phyloP scores from a whole-genome alignment of 1,140 invertebrate genomes.

The Bombus pyrosoma region DNA sequence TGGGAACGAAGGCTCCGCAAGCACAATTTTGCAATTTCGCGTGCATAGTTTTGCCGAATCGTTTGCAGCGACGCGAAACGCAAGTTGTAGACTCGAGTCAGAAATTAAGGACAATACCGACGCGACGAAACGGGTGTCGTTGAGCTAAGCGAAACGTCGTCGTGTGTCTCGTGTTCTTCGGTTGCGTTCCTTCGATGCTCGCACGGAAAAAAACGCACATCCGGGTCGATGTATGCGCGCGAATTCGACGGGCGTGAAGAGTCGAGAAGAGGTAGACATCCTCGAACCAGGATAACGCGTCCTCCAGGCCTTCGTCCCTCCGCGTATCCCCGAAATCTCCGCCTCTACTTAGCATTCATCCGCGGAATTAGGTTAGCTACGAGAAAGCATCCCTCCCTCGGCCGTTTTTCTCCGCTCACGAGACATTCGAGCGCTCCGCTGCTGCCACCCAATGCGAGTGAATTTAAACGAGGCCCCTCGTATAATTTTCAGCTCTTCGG shows the following conservation, averaged over 20 bases:
- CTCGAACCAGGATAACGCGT: constrained; percentile 30
- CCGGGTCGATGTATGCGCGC: neutral
- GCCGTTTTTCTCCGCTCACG: constrained; percentile 65
- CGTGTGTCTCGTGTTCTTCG: neutral
- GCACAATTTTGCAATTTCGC: neutral
- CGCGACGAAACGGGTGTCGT: neutral
- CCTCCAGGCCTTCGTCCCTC: neutral
- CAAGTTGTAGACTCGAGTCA: neutral
- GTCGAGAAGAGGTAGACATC: constrained; percentile 44
- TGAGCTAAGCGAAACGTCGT: neutral
- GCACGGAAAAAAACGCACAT: constrained; percentile 10
- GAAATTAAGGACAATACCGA: constrained; percentile 6
- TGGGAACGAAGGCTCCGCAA: no score
- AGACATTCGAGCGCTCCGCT: constrained; percentile 61
- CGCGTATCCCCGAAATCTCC: constrained; percentile 76
- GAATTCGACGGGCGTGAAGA: constrained; percentile 51
- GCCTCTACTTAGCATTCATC: constrained; percentile 78
- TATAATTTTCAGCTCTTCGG: constrained; percentile 39
- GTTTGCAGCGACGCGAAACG: neutral
- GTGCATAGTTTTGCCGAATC: neutral
- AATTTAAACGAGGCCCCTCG: constrained; percentile 74
- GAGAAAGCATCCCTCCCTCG: constrained; percentile 55
- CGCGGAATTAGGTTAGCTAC: constrained; percentile 78
- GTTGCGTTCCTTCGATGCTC: neutral
- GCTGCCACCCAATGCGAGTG: constrained; percentile 55